phyloP scores from a whole-genome alignment of 2,888 invertebrate species.

The Ectobius pallidus region DNA sequence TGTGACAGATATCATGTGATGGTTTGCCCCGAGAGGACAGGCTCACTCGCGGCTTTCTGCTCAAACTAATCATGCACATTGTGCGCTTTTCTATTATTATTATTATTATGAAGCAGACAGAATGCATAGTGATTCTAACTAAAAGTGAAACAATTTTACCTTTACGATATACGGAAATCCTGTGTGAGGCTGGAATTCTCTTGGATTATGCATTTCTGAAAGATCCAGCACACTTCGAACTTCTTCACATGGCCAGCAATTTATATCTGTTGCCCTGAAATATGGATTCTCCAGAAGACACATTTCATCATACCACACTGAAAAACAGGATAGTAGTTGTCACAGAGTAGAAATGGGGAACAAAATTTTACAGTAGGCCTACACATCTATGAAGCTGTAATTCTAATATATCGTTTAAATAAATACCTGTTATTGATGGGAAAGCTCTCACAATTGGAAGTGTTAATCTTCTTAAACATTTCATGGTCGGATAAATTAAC shows the following conservation, averaged over 20 bases:
- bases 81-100: no score
- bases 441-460: constrained; percentile 78
- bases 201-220: constrained; percentile 61
- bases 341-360: no score
- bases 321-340: no score
- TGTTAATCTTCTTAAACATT: constrained; percentile 71
- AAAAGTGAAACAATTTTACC: constrained; percentile 50
- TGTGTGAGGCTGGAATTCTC: constrained; percentile 57
- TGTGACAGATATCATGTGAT: no score
- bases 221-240: constrained; percentile 72
- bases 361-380: no score
- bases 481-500: constrained; percentile 80
- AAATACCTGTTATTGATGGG: constrained; percentile 73
- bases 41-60: no score
- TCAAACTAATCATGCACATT: no score
- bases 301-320: constrained; percentile 83
- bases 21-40: no score
- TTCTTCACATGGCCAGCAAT: constrained; percentile 82
- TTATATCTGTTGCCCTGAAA: constrained; percentile 80
- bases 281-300: constrained; percentile 85
- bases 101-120: no score
- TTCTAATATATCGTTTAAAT: no score
- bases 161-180: constrained; percentile 64
- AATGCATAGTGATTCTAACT: no score
- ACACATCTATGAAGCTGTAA: no score